Conservation (phyloP, 2,113 vertebrate species). For the Melospiza georgiana region DNA sequence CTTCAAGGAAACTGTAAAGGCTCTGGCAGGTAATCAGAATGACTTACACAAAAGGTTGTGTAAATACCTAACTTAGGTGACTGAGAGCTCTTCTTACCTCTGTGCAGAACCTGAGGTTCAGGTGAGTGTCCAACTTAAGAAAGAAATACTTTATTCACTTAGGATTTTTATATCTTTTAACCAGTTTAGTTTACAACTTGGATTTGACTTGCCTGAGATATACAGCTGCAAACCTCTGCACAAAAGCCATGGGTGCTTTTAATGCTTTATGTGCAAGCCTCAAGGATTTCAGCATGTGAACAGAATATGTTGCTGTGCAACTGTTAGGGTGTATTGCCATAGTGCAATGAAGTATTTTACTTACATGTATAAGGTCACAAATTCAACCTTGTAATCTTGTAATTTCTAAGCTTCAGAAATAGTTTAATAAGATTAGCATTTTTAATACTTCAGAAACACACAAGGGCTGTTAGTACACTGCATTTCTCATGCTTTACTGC, state of each 20-base stretch:
- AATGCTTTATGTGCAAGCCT: background rate
- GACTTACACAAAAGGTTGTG: background rate
- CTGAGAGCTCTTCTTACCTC: background rate
- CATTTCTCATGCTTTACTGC: background rate
- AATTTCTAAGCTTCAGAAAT: background rate
- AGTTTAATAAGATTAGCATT: background rate
- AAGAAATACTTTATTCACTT: background rate
- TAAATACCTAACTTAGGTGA: background rate
- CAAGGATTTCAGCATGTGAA: background rate
- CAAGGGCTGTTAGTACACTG: background rate
- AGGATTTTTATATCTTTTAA: background rate
- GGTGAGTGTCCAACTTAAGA: background rate
- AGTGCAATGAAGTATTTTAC: background rate
- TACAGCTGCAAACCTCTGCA: background rate
- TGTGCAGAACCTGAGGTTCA: background rate
- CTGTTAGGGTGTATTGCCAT: background rate
- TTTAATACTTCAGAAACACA: background rate
- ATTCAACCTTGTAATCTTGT: background rate
- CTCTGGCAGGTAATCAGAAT: constrained; percentile 81
- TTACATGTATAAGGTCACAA: background rate
- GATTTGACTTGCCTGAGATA: background rate
- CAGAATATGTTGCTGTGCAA: background rate
- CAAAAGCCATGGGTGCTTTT: background rate
- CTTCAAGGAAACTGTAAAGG: constrained; percentile 89
- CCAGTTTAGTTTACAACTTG: background rate